Percentiles rank a stretch among this genome's conserved stretches.
These are phyloP conservation scores for Hedychridium roseum DNA, from an alignment of 2,888 invertebrate species.

Conservation along the genomic window DNA sequence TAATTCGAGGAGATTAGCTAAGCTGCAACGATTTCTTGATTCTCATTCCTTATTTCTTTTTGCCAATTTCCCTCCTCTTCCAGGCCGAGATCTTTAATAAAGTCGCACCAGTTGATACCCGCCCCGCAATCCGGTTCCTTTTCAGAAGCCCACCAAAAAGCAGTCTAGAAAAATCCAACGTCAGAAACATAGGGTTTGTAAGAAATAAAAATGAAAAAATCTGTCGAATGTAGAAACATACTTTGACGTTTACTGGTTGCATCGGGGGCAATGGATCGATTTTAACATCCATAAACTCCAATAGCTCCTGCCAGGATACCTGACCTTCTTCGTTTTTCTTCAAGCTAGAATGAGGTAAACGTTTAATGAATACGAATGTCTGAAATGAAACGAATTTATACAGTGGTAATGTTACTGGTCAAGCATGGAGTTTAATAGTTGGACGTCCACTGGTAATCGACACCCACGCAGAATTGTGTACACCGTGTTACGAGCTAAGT, in stretches of 20 bases:
- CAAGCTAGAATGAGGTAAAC: constrained; percentile 63
- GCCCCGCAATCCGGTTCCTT: constrained; percentile 60
- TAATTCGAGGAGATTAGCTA: too few relatives aligned
- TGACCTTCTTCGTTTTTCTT: constrained; percentile 73
- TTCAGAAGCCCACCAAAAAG: constrained; percentile 65
- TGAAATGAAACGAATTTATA: neutral
- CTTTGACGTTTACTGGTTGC: constrained; percentile 66
- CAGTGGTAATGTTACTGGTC: constrained; percentile 65
- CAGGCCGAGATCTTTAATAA: constrained; percentile 64
- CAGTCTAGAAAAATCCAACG: constrained; percentile 63
- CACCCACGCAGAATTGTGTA: constrained; percentile 75
- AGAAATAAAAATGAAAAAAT: neutral
- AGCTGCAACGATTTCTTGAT: too few relatives aligned
- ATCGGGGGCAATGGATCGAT: constrained; percentile 66
- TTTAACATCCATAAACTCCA: constrained; percentile 76
- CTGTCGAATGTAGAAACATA: constrained; percentile 31
- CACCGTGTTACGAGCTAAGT: constrained; percentile 68
- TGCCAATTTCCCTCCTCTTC: constrained; percentile 45
- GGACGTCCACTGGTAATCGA: constrained; percentile 73
- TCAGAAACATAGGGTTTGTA: too few relatives aligned
- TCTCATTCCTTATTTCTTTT: too few relatives aligned
- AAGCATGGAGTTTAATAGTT: constrained; percentile 76
- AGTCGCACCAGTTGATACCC: constrained; percentile 65
- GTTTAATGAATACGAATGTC: neutral
- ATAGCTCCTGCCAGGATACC: constrained; percentile 74